Percentiles rank a stretch among this genome's conserved stretches.
Conservation (phyloP, 2,113 vertebrate species). For the Probosciger aterrimus region DNA sequence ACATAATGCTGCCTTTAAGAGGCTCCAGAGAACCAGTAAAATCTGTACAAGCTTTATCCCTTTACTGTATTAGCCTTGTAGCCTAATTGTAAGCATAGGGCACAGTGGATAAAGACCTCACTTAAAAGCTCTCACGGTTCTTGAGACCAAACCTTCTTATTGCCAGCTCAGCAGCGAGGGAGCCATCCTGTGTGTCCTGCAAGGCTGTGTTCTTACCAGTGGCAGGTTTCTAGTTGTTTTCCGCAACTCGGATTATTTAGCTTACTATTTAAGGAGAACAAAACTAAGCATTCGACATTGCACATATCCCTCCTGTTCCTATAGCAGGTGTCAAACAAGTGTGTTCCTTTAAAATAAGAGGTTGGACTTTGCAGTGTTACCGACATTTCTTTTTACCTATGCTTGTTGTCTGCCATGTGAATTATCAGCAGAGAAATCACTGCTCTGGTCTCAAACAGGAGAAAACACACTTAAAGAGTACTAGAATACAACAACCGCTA, state of each 20-base stretch:
- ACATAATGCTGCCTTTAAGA: background rate
- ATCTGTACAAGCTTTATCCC: background rate
- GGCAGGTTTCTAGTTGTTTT: background rate
- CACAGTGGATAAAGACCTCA: accelerated
- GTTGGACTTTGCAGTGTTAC: accelerated
- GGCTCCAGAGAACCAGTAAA: background rate
- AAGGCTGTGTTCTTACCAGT: accelerated
- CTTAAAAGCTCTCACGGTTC: background rate
- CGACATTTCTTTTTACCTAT: background rate
- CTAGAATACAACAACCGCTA: background rate
- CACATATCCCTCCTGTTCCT: background rate
- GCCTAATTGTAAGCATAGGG: background rate
- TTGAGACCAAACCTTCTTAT: background rate
- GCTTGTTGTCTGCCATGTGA: background rate
- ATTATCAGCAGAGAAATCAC: background rate
- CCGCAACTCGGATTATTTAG: background rate
- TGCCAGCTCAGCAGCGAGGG: background rate
- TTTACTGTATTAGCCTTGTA: background rate
- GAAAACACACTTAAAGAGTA: background rate
- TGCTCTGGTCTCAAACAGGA: background rate
- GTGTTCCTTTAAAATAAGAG: background rate
- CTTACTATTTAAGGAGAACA: background rate
- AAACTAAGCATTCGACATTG: background rate
- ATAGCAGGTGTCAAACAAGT: background rate
- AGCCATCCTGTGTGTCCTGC: background rate